A percentile compares a stretch with the other conserved stretches of the same genome.
Conservation (phyloP, 2,888 invertebrate species). For the Desoria tigrina region DNA sequence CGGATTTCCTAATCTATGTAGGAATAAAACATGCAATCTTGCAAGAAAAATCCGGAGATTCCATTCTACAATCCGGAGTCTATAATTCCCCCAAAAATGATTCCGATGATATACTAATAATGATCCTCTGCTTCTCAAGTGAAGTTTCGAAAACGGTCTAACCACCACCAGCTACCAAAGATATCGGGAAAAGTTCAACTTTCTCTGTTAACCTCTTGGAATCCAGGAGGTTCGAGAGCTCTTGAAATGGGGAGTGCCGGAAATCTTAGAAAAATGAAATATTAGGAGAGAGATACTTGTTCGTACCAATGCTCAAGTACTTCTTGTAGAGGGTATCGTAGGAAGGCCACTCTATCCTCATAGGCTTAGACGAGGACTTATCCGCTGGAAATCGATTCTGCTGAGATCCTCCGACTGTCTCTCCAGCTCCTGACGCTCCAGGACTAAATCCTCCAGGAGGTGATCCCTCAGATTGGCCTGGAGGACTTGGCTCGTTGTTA, state of each 20-base stretch:
- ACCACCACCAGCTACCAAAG: too few species aligned
- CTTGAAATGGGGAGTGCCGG: too few species aligned
- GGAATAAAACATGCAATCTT: background rate
- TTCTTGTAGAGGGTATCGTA: slow-evolving; percentile 91
- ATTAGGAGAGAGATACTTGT: too few species aligned
- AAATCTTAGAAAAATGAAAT: too few species aligned
- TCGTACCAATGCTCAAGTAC: slow-evolving; percentile 84
- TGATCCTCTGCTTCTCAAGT: too few species aligned
- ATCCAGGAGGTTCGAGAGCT: too few species aligned
- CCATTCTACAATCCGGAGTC: too few species aligned
- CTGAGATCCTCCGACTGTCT: slow-evolving; percentile 3
- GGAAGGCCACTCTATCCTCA: slow-evolving; percentile 86
- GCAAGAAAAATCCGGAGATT: background rate
- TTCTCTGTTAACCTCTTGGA: too few species aligned
- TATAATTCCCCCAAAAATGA: too few species aligned
- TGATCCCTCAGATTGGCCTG: slow-evolving; percentile 26
- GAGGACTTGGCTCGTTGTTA: slow-evolving; percentile 63
- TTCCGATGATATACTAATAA: too few species aligned
- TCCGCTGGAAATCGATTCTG: slow-evolving; percentile 44
- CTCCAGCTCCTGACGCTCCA: slow-evolving; percentile 71
- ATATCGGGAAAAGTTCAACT: too few species aligned
- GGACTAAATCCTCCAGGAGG: slow-evolving; percentile 59
- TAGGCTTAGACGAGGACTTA: slow-evolving; percentile 61
- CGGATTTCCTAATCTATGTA: background rate
- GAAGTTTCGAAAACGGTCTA: too few species aligned